These are phyloP conservation scores for Amiota communis DNA, from an alignment of 2,888 invertebrate species.

Conservation along the genomic window DNA sequence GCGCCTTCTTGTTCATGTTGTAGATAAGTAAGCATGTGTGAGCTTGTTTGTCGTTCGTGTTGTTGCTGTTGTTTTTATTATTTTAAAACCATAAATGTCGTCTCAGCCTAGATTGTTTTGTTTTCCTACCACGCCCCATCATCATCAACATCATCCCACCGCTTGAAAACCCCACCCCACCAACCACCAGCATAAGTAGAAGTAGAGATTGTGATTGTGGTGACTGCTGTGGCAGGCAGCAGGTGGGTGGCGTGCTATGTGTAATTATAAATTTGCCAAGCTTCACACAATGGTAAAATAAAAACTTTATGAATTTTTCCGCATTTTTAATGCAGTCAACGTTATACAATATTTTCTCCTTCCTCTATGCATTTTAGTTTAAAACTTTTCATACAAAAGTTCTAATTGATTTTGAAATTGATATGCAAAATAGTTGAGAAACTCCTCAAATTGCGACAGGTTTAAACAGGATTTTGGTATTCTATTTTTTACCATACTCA, in stretches of 20 bases:
- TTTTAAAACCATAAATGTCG: too few relatives aligned
- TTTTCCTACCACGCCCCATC: too few relatives aligned
- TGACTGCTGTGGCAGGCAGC: neutral
- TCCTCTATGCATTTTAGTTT: too few relatives aligned
- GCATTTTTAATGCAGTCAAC: conserved; percentile 7
- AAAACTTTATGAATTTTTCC: conserved; percentile 6
- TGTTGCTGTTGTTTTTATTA: too few relatives aligned
- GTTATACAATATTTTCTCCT: neutral
- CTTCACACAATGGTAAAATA: neutral
- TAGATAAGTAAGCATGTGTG: neutral
- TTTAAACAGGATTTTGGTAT: neutral
- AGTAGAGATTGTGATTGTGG: too few relatives aligned
- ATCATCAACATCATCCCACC: too few relatives aligned
- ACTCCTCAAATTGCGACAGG: conserved; percentile 38
- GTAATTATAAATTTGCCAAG: conserved; percentile 24
- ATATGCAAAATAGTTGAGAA: conserved; percentile 55
- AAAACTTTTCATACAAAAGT: conserved; percentile 55
- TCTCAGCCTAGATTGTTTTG: too few relatives aligned
- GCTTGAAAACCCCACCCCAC: neutral
- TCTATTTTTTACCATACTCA: neutral
- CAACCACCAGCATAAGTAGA: neutral
- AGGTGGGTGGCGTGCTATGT: conserved; percentile 14
- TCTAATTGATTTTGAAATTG: conserved; percentile 68
- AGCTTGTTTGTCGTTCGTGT: neutral
- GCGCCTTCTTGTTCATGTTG: neutral